Conservation (phyloP, 2,113 vertebrate genomes). For the Todiramphus chloris region DNA sequence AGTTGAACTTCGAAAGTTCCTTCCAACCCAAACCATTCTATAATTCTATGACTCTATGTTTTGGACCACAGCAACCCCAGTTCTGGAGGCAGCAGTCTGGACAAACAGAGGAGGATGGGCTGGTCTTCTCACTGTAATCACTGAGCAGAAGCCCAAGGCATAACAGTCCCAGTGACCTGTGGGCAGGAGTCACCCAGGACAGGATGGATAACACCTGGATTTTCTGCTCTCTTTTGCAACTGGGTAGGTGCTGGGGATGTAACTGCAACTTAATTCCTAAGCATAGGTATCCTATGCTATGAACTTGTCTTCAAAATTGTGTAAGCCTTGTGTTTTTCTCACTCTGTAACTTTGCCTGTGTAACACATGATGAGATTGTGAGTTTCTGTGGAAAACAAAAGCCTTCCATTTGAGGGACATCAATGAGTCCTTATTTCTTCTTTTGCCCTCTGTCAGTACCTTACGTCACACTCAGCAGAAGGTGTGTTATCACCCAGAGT, state of each 20-base stretch:
- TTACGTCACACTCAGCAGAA: background rate
- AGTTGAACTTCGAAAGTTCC: too few relatives aligned
- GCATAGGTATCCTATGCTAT: background rate
- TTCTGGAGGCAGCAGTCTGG: background rate
- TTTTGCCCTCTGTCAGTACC: background rate
- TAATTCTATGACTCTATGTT: background rate
- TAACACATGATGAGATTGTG: background rate
- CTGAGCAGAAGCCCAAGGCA: background rate
- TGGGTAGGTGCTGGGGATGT: background rate
- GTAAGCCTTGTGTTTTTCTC: background rate
- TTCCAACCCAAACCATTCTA: too few relatives aligned
- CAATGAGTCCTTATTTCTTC: background rate
- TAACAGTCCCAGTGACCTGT: fast-evolving
- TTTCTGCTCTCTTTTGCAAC: background rate
- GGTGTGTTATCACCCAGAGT: background rate
- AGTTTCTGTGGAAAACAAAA: background rate
- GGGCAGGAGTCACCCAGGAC: background rate
- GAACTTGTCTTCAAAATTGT: background rate
- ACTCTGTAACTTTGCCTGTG: background rate
- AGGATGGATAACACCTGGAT: background rate
- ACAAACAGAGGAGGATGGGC: background rate
- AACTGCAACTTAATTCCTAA: background rate
- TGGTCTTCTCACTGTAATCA: background rate
- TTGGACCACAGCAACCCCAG: background rate
- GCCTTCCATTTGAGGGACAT: background rate